A percentile compares a stretch with the other conserved stretches of the same genome.
Evolutionary conservation across 2,888 invertebrate genomes (phyloP).

Genomic region (Acleris emargana): DNA sequence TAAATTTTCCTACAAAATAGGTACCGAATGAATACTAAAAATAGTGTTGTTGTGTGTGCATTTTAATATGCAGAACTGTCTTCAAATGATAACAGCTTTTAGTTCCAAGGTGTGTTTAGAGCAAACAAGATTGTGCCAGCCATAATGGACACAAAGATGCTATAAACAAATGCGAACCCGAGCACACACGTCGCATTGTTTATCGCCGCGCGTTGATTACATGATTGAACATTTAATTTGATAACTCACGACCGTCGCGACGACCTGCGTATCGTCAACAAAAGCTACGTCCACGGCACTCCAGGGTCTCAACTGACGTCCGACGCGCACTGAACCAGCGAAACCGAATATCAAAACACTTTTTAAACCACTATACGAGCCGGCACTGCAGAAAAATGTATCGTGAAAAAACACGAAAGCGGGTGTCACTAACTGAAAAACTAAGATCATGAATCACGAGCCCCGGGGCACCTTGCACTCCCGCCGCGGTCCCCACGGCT

Average conservation of each 20-base stretch:
- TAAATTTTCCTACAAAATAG: slow-evolving; percentile 7
- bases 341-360: slow-evolving; percentile 57
- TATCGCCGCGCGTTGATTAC: slow-evolving; percentile 54
- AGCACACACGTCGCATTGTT: slow-evolving; percentile 71
- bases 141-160: slow-evolving; percentile 18
- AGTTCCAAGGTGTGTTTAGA: slow-evolving; percentile 11
- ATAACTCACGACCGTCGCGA: slow-evolving; percentile 37
- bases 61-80: background rate
- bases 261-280: slow-evolving; percentile 43
- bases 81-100: background rate
- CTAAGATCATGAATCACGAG: slow-evolving; percentile 51
- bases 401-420: slow-evolving; percentile 52
- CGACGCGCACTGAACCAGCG: slow-evolving; percentile 54
- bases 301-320: slow-evolving; percentile 42
- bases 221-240: slow-evolving; percentile 44
- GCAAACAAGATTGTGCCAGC: slow-evolving; percentile 15
- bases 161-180: slow-evolving; percentile 63
- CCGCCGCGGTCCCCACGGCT: slow-evolving; percentile 51
- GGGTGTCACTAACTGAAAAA: slow-evolving; percentile 50
- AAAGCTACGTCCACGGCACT: slow-evolving; percentile 20
- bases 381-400: slow-evolving; percentile 62
- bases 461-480: slow-evolving; percentile 58
- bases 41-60: background rate
- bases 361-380: slow-evolving; percentile 60
- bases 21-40: background rate